Conservation (phyloP, 2,888 invertebrate genomes). For the Scrobipalpa costella region DNA sequence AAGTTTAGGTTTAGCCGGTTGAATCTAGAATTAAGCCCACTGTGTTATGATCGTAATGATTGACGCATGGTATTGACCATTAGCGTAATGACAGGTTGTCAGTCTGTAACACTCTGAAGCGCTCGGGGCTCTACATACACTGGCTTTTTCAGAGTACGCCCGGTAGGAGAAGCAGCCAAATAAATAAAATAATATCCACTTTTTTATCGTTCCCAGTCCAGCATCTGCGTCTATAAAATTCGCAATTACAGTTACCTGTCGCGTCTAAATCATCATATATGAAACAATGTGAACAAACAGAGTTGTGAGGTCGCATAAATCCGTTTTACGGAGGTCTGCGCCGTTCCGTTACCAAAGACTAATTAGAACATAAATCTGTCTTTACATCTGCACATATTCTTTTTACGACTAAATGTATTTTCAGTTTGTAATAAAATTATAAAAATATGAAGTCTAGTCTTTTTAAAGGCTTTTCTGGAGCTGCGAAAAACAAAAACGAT, state of each 20-base stretch:
- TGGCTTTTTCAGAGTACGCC: no score
- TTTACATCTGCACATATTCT: constrained; percentile 59
- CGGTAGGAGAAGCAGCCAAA: no score
- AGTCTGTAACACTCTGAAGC: no score
- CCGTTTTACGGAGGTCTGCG: constrained; percentile 63
- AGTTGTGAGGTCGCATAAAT: constrained; percentile 68
- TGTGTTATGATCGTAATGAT: no score
- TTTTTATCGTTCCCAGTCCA: no score
- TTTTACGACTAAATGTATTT: constrained; percentile 51
- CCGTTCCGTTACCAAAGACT: constrained; percentile 55
- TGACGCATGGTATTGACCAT: no score
- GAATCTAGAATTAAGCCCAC: no score
- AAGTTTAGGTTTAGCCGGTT: no score
- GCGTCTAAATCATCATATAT: constrained; percentile 55
- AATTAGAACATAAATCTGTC: constrained; percentile 76
- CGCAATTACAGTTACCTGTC: constrained; percentile 48
- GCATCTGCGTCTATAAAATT: constrained; percentile 20
- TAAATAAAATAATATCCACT: no score
- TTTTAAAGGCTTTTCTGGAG: neutral
- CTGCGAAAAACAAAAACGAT: neutral
- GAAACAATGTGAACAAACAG: constrained; percentile 64
- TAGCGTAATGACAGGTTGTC: no score
- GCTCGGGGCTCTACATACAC: no score
- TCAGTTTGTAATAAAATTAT: constrained; percentile 37
- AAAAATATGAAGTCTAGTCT: constrained; percentile 1